Conservation (phyloP, 2,888 invertebrate genomes). For the Microplitis manilae region DNA sequence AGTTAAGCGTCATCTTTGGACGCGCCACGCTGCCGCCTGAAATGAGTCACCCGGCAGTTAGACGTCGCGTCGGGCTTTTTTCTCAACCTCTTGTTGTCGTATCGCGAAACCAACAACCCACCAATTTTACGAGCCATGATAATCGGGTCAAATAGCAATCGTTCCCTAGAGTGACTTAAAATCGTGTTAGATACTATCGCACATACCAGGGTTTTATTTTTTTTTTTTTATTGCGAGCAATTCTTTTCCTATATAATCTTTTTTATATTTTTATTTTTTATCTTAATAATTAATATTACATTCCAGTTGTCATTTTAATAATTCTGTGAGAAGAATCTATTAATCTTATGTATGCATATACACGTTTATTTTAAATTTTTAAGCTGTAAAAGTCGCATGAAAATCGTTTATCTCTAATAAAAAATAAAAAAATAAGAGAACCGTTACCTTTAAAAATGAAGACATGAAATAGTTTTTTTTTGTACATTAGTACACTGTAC, state of each 20-base stretch:
- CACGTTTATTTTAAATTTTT: no score
- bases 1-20: conserved; percentile 83
- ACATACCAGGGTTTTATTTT: not conserved
- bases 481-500: no score
- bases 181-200: not conserved
- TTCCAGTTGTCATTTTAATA: not conserved
- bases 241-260: not conserved
- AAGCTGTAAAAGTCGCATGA: no score
- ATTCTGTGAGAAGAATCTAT: not conserved
- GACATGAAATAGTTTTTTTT: no score
- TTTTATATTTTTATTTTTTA: not conserved
- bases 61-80: conserved; percentile 53
- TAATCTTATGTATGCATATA: no score
- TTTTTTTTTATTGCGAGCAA: not conserved
- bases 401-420: no score
- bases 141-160: conserved; percentile 38
- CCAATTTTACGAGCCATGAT: conserved; percentile 45
- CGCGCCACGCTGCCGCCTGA: conserved; percentile 71
- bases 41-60: conserved; percentile 66
- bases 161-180: conserved; percentile 3
- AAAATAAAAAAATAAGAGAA: no score
- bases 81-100: conserved; percentile 10
- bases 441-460: no score
- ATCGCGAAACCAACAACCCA: conserved; percentile 20
- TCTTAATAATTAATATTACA: not conserved